Base-by-base conservation (phyloP, 2,888 invertebrate genomes). In the Macaria liturata region DNA sequence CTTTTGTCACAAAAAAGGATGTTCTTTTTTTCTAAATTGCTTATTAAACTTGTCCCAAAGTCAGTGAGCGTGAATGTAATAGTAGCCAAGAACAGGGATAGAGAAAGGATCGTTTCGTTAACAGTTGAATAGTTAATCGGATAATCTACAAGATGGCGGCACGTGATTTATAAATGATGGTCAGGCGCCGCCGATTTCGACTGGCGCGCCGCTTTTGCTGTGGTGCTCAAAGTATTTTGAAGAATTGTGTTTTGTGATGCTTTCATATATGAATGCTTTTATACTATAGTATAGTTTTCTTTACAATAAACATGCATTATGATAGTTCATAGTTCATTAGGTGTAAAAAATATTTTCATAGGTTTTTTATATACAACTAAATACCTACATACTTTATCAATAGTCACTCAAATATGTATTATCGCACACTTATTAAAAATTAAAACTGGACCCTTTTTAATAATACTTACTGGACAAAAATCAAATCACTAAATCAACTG, bases 51-150 rank as follows among this genome's bases (percentile, higher is more conserved):
- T 66, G 68, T 67, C 67, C 69, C 66, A 72, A 78, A 78, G 57
- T 74, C 76, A 80, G 75, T 73, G 70, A 81, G 80, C 83, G 81
- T 80, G 71, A 79, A 81, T 70, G 76, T 77, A 76, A 79, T 79
- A 72, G 84, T 81, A 82, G 84, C 80, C 62, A 68, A 70, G 74
- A 71, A 78, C 76, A 76, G 56, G 70, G 68, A 64, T 59, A 63
- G 69, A 72, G 73, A 70, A 72, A 73, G 72, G 77, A 77, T 82
- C 80, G 75, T 76, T 82, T 74, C 68, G 69, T 81, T 81, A 80
- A 81, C 80, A 81, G 84, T 79, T 84, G 83, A 83, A 78, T 85
- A 79, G 84, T 81, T 88, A 86, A 88, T 88, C 87, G 80, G 78
- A 74, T 84, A 80, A 88, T 87, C 84, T 85, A 76, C 76, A 84